A percentile compares a stretch with the other conserved stretches of the same genome.
phyloP scores from a whole-genome alignment of 2,113 vertebrate genomes.

The Opisthocomus hoazin region DNA sequence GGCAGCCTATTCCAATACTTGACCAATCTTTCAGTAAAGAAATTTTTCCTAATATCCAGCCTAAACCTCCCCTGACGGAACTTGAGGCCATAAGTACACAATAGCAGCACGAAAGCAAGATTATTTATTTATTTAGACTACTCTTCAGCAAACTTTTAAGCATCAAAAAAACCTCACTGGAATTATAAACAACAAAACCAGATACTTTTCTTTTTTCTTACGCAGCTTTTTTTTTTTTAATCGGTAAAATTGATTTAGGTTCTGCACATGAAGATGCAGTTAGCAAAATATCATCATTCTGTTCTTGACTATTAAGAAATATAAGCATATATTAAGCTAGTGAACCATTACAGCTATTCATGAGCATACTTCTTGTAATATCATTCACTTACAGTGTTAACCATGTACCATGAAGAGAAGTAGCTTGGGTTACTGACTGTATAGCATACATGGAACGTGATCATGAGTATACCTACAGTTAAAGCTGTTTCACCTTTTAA shows the following conservation, averaged over 20 bases:
- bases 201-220: neutral
- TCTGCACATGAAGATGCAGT: neutral
- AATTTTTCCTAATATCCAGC: no score
- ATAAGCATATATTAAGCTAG: neutral
- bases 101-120: neutral
- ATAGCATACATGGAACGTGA: neutral
- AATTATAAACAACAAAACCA: neutral
- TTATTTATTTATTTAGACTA: neutral
- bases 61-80: no score
- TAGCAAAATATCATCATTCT: neutral
- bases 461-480: neutral
- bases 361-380: neutral
- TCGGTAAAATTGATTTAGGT: neutral
- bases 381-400: neutral
- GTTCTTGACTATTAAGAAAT: neutral
- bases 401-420: neutral
- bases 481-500: neutral
- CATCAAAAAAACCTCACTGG: fast-evolving
- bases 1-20: no score
- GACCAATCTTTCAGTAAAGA: no score
- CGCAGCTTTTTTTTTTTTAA: neutral
- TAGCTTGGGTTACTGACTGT: neutral
- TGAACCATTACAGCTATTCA: neutral
- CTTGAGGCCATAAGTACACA: no score
- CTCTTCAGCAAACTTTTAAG: neutral